These are phyloP conservation scores for Lagodon rhomboides DNA, from an alignment of 2,797 vertebrate genomes.

Conservation along the genomic window DNA sequence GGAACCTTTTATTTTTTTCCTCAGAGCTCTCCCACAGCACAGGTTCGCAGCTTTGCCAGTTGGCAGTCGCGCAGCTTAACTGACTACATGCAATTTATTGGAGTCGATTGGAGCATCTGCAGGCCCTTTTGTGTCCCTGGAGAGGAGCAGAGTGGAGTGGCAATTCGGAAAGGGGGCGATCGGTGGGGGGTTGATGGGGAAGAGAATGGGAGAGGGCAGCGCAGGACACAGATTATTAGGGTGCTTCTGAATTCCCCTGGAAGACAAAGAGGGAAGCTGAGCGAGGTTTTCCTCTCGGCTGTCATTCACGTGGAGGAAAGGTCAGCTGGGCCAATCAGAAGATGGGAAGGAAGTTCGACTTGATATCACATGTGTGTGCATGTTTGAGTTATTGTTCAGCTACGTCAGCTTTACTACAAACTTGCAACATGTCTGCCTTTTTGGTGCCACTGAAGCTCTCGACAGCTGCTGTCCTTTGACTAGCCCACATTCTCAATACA, in stretches of 20 bases:
- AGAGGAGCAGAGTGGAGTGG: slow-evolving; percentile 69
- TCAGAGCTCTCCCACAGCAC: slow-evolving; percentile 52
- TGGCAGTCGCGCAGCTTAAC: slow-evolving; percentile 70
- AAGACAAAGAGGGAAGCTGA: slow-evolving; percentile 45
- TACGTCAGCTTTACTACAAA: not conserved
- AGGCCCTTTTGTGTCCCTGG: slow-evolving; percentile 69
- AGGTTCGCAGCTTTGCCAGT: slow-evolving; percentile 65
- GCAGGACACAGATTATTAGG: slow-evolving; percentile 62
- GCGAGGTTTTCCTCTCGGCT: slow-evolving; percentile 57
- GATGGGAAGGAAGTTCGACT: not conserved
- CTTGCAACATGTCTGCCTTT: not conserved
- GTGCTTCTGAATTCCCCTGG: slow-evolving; percentile 50
- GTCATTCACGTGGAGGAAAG: slow-evolving; percentile 48
- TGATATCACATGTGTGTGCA: not conserved
- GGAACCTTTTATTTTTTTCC: slow-evolving; percentile 19
- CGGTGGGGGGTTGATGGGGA: slow-evolving; percentile 4
- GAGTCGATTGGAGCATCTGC: slow-evolving; percentile 79
- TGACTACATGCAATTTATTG: slow-evolving; percentile 77
- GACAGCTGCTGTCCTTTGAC: slow-evolving; percentile 46
- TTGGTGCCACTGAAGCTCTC: not conserved
- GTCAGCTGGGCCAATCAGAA: slow-evolving; percentile 43
- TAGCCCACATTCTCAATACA: slow-evolving; percentile 21
- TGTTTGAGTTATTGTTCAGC: not conserved
- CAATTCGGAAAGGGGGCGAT: slow-evolving; percentile 42
- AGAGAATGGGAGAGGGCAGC: slow-evolving; percentile 23